A percentile compares a stretch with the other conserved stretches of the same genome.
Evolutionary conservation across 2,888 invertebrate genomes (phyloP).

Genomic region (Adela reaumurella): DNA sequence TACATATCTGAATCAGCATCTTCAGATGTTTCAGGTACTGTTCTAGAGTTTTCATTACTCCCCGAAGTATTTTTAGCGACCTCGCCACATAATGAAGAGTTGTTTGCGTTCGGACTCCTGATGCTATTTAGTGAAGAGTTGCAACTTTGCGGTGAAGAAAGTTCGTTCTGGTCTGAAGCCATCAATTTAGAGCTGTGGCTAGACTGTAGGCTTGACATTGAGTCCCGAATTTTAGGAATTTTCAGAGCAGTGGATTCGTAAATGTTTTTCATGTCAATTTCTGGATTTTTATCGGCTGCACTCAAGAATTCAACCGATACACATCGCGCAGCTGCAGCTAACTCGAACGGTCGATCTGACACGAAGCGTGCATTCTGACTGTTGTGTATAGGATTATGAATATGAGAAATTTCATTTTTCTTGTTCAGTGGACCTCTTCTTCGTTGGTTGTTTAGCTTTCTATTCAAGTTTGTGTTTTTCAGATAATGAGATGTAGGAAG

Average conservation of each 20-base stretch:
- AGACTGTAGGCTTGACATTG: constrained; percentile 38
- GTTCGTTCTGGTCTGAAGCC: background rate
- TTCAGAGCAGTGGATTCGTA: constrained; percentile 66
- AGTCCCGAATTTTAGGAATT: constrained; percentile 54
- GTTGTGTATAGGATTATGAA: constrained; percentile 66
- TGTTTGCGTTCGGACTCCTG: background rate
- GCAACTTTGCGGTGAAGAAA: background rate
- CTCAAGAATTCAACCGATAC: constrained; percentile 65
- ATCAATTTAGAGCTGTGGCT: constrained; percentile 47
- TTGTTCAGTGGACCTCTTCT: constrained; percentile 58
- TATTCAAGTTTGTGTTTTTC: constrained; percentile 48
- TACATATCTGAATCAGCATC: constrained; percentile 41
- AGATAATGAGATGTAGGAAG: constrained; percentile 41
- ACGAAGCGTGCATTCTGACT: constrained; percentile 23
- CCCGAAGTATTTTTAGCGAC: constrained; percentile 49
- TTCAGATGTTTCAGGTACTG: constrained; percentile 35
- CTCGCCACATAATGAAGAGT: background rate
- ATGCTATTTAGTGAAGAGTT: background rate
- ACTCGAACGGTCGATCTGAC: constrained; percentile 40
- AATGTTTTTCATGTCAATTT: constrained; percentile 67
- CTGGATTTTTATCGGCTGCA: constrained; percentile 62
- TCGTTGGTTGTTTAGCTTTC: constrained; percentile 70
- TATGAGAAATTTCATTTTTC: constrained; percentile 67
- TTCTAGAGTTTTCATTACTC: constrained; percentile 46
- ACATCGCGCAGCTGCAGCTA: constrained; percentile 58